Conservation (phyloP, 2,888 invertebrate species). For the Torymus tubicola region DNA sequence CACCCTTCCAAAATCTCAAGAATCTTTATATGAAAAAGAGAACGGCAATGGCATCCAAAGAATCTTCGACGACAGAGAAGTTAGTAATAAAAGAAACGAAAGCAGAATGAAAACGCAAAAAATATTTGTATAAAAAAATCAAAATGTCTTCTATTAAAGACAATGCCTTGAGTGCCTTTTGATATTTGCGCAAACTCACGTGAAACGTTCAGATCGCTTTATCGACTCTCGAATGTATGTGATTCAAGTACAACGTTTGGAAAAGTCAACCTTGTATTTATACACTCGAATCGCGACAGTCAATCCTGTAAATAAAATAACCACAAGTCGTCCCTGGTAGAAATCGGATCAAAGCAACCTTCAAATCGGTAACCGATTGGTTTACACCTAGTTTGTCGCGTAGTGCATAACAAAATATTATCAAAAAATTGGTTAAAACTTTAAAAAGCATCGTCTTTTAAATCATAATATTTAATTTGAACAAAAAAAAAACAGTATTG, state of each 20-base stretch:
- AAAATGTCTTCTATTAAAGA: conserved; percentile 36
- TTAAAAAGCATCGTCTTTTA: no score
- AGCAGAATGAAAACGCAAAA: conserved; percentile 15
- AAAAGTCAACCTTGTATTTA: background rate
- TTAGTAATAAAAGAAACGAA: conserved; percentile 60
- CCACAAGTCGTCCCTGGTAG: conserved; percentile 9
- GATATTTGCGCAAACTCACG: no score
- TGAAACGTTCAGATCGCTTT: no score
- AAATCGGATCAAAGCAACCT: background rate
- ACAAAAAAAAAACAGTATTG: no score
- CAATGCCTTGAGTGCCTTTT: background rate
- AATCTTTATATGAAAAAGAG: conserved; percentile 76
- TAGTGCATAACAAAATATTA: no score
- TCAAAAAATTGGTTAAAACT: no score
- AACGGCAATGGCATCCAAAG: background rate
- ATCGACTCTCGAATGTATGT: background rate
- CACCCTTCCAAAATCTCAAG: conserved; percentile 84
- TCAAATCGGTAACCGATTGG: no score
- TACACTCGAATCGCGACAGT: background rate
- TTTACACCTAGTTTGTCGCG: no score
- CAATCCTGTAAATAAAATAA: conserved; percentile 33
- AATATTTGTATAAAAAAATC: background rate
- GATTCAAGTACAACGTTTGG: conserved; percentile 5
- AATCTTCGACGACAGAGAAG: background rate
- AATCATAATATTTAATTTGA: no score